Evolutionary conservation across 1,140 invertebrate species (phyloP), one percentile per base, ranked within the genome.

Genomic region (Orchesella cincta): DNA sequence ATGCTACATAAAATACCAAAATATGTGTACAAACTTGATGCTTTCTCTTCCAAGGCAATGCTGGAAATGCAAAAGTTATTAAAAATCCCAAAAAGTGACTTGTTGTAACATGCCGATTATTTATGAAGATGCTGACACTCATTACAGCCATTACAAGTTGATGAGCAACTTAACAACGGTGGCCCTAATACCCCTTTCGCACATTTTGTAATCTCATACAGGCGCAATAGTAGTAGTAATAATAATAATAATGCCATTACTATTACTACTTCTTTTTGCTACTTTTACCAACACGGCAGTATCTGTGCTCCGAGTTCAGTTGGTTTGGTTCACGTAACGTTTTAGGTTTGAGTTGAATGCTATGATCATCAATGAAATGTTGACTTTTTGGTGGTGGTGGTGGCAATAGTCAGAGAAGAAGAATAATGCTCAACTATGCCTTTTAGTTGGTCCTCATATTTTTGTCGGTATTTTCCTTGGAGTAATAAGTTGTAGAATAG

Each of bases 51-150:
- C n/a, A n/a, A n/a, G n/a, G n/a, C n/a, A n/a, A n/a, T n/a, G n/a
- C n/a, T n/a, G n/a, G n/a, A n/a, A n/a, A n/a, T n/a, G n/a, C n/a
- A n/a, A n/a, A n/a, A n/a, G n/a, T n/a, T n/a, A n/a, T n/a, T n/a
- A n/a, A n/a, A 57, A 26, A 18, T 14, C 23, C 52, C 52, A 57
- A n/a, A 18, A 5, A 57, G 52, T 57, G 52, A 57, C 23, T 57
- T 57, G 52, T 57, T 57, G 52, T 57, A 57, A 57, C 52, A 57
- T 57, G 52, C 52, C 31, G 62, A 67, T 67, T 67, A 67, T 67
- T 67, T 33, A 67, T 67, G 26, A 67, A 33, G 31, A 67, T n/a
- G 62, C 26, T 67, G 62, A 67, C 62, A 33, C 31, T 67, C 62
- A 67, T 67, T 67, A 67, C 28, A 33, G 62, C 31, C 62, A 67